These are phyloP conservation scores for Rhyacophila brunnea DNA, from an alignment of 1,140 invertebrate species.

Conservation along the genomic window DNA sequence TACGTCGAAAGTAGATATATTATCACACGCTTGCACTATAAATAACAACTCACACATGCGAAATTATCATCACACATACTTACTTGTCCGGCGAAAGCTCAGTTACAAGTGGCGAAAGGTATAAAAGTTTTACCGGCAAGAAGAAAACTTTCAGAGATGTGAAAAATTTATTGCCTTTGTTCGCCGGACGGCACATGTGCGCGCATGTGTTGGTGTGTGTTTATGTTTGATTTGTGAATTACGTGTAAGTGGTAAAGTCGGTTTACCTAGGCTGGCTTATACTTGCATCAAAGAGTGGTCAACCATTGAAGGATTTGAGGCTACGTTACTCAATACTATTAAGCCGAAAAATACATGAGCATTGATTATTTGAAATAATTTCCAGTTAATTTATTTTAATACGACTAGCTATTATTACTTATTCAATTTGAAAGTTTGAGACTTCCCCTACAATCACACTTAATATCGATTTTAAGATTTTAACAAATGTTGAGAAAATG, in stretches of 20 bases:
- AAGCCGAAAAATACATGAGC: too few species aligned
- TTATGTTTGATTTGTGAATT: constrained; percentile 36
- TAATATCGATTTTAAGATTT: too few species aligned
- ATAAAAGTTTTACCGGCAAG: constrained; percentile 30
- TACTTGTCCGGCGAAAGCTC: too few species aligned
- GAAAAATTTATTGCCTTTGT: constrained; percentile 38
- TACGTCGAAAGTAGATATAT: constrained; percentile 28
- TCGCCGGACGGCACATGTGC: constrained; percentile 9
- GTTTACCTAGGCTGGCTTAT: constrained; percentile 12
- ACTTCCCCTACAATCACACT: too few species aligned
- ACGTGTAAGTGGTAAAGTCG: constrained; percentile 31
- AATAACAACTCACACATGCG: constrained; percentile 32
- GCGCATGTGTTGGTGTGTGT: constrained; percentile 10
- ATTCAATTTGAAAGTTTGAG: too few species aligned
- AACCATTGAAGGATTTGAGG: too few species aligned
- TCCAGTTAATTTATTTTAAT: too few species aligned
- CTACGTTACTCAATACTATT: too few species aligned
- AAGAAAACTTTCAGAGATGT: constrained; percentile 35
- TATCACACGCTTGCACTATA: constrained; percentile 33
- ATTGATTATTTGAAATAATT: too few species aligned
- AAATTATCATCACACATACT: background rate
- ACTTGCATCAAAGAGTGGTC: too few species aligned
- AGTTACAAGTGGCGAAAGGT: constrained; percentile 28
- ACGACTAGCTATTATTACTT: too few species aligned
- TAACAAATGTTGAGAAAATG: too few species aligned